phyloP scores from a whole-genome alignment of 2,113 vertebrate species.

The Cyanoderma ruficeps region DNA sequence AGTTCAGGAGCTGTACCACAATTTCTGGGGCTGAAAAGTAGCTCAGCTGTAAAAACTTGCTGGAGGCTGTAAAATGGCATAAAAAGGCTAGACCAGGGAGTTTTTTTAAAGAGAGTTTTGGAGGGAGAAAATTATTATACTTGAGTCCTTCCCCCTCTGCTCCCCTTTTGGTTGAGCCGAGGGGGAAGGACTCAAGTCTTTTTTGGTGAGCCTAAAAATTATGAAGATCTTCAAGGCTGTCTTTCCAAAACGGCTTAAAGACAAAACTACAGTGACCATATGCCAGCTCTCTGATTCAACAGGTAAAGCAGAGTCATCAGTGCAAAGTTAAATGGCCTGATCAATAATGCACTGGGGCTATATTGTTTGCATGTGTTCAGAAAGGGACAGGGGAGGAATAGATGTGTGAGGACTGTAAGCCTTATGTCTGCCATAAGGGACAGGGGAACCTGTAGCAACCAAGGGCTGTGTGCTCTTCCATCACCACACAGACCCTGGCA shows the following conservation, averaged over 20 bases:
- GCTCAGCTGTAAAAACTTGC: conserved; percentile 34
- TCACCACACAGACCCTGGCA: neutral
- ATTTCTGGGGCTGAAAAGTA: neutral
- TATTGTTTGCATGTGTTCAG: neutral
- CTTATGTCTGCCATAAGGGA: neutral
- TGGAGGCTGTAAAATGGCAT: neutral
- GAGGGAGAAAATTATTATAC: neutral
- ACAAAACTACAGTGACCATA: neutral
- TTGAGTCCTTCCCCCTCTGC: neutral
- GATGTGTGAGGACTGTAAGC: neutral
- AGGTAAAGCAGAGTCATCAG: neutral
- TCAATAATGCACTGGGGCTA: neutral
- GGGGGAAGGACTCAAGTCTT: too few species aligned
- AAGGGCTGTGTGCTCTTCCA: neutral
- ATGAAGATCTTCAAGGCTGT: neutral
- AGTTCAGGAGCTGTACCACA: neutral
- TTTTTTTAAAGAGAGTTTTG: neutral
- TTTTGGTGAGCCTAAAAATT: neutral
- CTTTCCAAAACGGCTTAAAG: neutral
- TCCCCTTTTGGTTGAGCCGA: neutral
- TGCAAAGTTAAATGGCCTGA: neutral
- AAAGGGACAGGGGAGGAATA: neutral
- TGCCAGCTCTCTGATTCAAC: neutral
- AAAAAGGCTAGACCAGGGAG: neutral
- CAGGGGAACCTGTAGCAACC: neutral